Evolutionary conservation across 2,113 vertebrate genomes (phyloP), one percentile per base, ranked within the genome.

Genomic region (Microcebus murinus): DNA sequence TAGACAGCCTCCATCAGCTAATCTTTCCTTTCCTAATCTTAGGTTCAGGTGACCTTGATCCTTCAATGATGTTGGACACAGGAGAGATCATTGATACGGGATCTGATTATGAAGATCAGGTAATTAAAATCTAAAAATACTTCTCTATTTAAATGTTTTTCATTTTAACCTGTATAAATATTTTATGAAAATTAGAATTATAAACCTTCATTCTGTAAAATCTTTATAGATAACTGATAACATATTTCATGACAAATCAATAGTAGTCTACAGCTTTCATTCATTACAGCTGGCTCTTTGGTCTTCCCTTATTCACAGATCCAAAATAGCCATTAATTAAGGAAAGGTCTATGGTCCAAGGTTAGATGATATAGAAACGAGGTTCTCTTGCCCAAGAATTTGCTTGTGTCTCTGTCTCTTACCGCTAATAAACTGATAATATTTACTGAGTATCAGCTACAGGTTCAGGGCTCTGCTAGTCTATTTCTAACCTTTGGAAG

Each of bases 41-140:
- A 99, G 99, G 99, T 83, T 97, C 99, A 85, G 98, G 99, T 90
- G 99, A 99, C 95, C 98, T 99, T 86, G 99, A 99, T 59, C 99
- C 99, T 97, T 99, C 98, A 74, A 97, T 99, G 55, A 84, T 99
- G 90, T 98, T 99, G 95, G 99, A 99, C 97, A 97, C 98, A 87
- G 98, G 98, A 97, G 99, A 99, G 84, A 63, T 98, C 74, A 93
- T 98, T 87, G 99, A 99, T 70, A 95, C 98, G 3, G 98, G 98
- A 45, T 99, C 98, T 96, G 99, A 99, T 96, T 99, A 99, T 95
- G 99, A 99, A 92, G 99, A 99, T 77, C 99, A 99, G 99, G 99
- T 99, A 99, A 98, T 73, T 68, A 77, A 91, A 89, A 73, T 67
- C 73, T 84, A 29, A 93, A 95, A 76, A n/a, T 36, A 55, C 57